Evolutionary conservation across 1,140 invertebrate genomes (phyloP).

Genomic region (Probaryconus sp.): DNA sequence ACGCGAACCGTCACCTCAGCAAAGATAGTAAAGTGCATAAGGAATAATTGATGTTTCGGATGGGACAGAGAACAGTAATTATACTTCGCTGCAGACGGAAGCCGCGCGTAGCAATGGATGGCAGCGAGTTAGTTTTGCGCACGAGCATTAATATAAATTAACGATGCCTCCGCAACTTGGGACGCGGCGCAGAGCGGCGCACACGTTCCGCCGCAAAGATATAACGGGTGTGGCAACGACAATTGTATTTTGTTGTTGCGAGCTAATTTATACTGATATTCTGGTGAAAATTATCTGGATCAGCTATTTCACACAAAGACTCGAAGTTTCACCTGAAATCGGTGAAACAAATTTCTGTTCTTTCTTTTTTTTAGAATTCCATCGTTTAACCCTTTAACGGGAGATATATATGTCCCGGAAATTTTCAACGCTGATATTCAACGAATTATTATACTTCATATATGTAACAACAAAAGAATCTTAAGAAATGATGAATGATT

Average conservation of each 20-base stretch:
- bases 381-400: too few species aligned
- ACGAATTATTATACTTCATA: too few species aligned
- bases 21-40: slow-evolving; percentile 14
- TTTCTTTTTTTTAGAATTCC: too few species aligned
- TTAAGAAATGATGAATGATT: too few species aligned
- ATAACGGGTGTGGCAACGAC: slow-evolving; percentile 16
- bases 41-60: slow-evolving; percentile 49
- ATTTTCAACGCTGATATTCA: too few species aligned
- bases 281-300: too few species aligned
- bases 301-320: too few species aligned
- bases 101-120: slow-evolving; percentile 16
- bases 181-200: slow-evolving; percentile 28
- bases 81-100: slow-evolving; percentile 14
- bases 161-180: slow-evolving; percentile 50
- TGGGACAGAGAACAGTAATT: slow-evolving; percentile 38
- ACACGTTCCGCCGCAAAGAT: slow-evolving; percentile 17
- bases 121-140: slow-evolving; percentile 49
- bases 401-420: too few species aligned
- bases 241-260: slow-evolving; percentile 29
- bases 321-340: too few species aligned
- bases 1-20: slow-evolving; percentile 1
- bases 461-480: too few species aligned
- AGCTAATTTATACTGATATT: slow-evolving; percentile 38
- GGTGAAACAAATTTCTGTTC: too few species aligned
- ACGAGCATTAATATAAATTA: slow-evolving; percentile 69